A percentile compares a stretch with the other conserved stretches of the same genome.
These are phyloP conservation scores for Xanthorhoe designata DNA, from an alignment of 2,888 invertebrate species.

Conservation along the genomic window DNA sequence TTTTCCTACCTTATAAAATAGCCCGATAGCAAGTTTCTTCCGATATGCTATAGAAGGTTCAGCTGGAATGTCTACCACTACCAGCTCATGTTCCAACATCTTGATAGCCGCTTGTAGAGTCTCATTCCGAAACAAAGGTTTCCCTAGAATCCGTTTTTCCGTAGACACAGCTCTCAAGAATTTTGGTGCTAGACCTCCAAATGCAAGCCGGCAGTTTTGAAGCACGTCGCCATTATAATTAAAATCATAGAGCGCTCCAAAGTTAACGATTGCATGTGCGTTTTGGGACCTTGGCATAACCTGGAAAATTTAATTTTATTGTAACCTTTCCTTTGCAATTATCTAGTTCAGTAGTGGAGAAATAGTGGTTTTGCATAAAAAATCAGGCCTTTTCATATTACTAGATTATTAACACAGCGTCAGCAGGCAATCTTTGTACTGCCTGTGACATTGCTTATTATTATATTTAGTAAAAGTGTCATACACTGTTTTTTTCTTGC, in stretches of 20 bases:
- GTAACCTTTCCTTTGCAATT: no score
- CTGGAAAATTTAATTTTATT: slow-evolving; percentile 48
- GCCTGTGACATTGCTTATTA: no score
- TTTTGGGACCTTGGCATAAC: slow-evolving; percentile 90
- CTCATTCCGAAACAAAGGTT: slow-evolving; percentile 63
- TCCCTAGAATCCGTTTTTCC: slow-evolving; percentile 78
- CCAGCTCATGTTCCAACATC: slow-evolving; percentile 56
- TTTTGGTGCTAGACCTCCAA: slow-evolving; percentile 82
- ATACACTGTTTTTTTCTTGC: no score
- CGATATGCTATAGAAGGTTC: slow-evolving; percentile 86
- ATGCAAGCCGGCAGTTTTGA: slow-evolving; percentile 72
- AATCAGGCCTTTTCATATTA: no score
- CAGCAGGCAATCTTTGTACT: no score
- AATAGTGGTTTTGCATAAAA: no score
- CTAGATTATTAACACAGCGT: no score
- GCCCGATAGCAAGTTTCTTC: slow-evolving; percentile 82
- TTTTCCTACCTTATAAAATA: slow-evolving; percentile 74
- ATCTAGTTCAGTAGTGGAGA: no score
- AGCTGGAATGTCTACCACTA: slow-evolving; percentile 66
- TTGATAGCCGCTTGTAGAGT: slow-evolving; percentile 66
- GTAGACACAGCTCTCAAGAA: slow-evolving; percentile 78
- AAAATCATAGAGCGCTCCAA: slow-evolving; percentile 88
- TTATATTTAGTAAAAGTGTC: no score
- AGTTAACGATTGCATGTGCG: slow-evolving; percentile 90
- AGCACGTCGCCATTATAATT: slow-evolving; percentile 35